These are phyloP conservation scores for Callorhinus ursinus DNA, from an alignment of 2,113 vertebrate genomes.

Conservation along the genomic window DNA sequence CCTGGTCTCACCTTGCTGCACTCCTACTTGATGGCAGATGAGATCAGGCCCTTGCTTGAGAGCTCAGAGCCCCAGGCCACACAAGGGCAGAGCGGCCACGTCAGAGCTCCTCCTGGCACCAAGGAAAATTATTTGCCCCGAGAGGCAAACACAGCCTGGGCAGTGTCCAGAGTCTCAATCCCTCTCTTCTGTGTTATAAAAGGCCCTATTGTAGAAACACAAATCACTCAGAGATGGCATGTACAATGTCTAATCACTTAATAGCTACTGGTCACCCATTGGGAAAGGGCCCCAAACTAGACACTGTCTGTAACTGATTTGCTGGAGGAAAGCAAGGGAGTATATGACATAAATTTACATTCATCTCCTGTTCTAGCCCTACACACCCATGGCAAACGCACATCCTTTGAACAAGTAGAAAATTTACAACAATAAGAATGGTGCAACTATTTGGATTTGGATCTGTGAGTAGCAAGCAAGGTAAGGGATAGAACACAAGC, in stretches of 20 bases:
- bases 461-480: background rate
- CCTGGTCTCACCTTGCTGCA: background rate
- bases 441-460: conserved; percentile 19
- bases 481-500: background rate
- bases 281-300: conserved; percentile 5
- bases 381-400: background rate
- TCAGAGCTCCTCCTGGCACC: conserved; percentile 80
- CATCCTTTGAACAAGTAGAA: background rate
- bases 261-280: conserved; percentile 57
- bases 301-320: conserved; percentile 46
- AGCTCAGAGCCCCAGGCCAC: conserved; percentile 60
- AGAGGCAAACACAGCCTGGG: conserved; percentile 73
- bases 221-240: conserved; percentile 78
- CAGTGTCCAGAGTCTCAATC: conserved; percentile 78
- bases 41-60: background rate
- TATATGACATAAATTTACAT: conserved; percentile 13
- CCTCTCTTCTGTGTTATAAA: conserved; percentile 77
- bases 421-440: background rate
- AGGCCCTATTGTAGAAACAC: conserved; percentile 79
- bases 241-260: conserved; percentile 77
- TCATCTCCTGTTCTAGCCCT: background rate
- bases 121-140: conserved; percentile 77
- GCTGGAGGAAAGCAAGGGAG: conserved; percentile 6
- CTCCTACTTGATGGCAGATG: background rate
- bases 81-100: conserved; percentile 50